Evolutionary conservation across 2,113 vertebrate genomes (phyloP), one percentile per base, ranked within the genome.

Genomic region (Arizona elegans): DNA sequence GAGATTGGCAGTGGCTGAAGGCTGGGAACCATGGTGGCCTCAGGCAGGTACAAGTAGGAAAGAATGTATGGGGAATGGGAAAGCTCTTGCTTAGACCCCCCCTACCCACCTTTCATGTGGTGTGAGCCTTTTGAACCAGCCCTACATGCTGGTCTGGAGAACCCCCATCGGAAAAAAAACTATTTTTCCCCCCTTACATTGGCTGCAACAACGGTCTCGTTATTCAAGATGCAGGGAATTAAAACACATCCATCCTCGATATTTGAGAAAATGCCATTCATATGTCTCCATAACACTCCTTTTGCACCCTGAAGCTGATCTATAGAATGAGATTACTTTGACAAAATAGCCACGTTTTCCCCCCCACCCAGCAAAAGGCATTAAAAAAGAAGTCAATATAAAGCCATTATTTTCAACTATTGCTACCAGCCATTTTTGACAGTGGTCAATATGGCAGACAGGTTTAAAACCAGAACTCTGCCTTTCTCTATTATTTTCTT

Each of bases 391-490:
- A 86, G 89, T 12, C 54, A 54, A 2, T 23, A 26, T 58, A 88
- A 91, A 94, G 19, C 52, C 29, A 33, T 56, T 90, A n/a, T 81
- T 85, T n/a, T 29, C 13, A 65, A 52, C 88, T 56, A 54, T 17
- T 85, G 59, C 89, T 50, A 87, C 56, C 70, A 11, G 54, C 3
- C 13, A 26, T 81, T 43, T 93, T 1, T 90, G 53, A 91, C 47
- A 87, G 62, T 5, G 56, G 47, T 62, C 81, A 91, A 93, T 91
- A 33, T 85, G n/a, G 54, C 29, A 89, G 88, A 65, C 3, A 47
- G 85, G 53, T 24, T 65, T 92, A 54, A 94, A 86, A 89, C 8
- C 87, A 81, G 33, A 38, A 50, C 9, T 54, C 43, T 92, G 55
- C 10, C 52, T 59, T 33, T 47, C 33, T n/a, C 33, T 52, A 26